Evolutionary conservation across 1,140 invertebrate species (phyloP).

Genomic region (Tribolium castaneum): DNA sequence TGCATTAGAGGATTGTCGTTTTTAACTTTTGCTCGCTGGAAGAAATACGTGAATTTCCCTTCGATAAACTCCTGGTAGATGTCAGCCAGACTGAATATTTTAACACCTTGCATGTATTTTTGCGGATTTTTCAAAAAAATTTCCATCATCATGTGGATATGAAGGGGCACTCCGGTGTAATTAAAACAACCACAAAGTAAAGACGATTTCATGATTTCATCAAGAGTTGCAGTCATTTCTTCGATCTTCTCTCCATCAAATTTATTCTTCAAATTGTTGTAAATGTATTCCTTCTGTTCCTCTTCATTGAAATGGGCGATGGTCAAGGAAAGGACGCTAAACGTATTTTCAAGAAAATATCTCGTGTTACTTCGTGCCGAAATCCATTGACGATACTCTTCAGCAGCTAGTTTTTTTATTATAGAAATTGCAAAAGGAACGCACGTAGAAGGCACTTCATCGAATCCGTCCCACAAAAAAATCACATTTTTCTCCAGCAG

Average conservation of each 20-base stretch:
- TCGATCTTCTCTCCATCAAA: not conserved
- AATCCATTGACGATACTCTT: not conserved
- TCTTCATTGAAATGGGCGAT: slow-evolving; percentile 3
- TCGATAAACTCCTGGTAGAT: not conserved
- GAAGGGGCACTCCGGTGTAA: not conserved
- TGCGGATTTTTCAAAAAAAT: slow-evolving; percentile 15
- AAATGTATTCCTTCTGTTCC: not conserved
- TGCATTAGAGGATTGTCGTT: not conserved
- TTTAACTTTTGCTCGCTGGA: not conserved
- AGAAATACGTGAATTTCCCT: not conserved
- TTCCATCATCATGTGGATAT: not conserved
- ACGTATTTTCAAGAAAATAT: not conserved
- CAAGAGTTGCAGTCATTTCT: not conserved
- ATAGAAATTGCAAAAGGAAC: not conserved
- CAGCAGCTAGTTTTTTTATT: not conserved
- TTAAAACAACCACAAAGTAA: not conserved
- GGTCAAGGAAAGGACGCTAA: not conserved
- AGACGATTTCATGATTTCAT: not conserved
- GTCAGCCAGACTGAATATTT: slow-evolving; percentile 6
- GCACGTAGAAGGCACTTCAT: not conserved
- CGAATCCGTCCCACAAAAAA: slow-evolving; percentile 28
- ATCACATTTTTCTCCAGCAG: not conserved
- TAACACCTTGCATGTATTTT: not conserved
- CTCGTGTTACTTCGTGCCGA: not conserved
- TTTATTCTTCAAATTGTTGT: not conserved